phyloP scores from a whole-genome alignment of 35 echinoderm and acorn worm genomes.

The Holothuria glaberrima region DNA sequence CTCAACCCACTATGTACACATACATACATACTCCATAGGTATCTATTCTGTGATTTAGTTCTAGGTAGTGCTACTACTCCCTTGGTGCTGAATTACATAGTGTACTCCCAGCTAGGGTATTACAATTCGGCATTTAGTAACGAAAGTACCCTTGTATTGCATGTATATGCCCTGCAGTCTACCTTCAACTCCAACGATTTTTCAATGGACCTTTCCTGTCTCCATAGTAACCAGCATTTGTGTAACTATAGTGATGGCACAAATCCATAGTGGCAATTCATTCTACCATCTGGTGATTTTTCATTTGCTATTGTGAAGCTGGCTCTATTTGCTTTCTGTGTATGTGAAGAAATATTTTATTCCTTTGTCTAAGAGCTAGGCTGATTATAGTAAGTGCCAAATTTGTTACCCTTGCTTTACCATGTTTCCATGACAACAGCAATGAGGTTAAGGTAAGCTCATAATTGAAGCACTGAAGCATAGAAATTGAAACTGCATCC shows the following conservation, averaged over 20 bases:
- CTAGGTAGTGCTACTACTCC: too few relatives aligned
- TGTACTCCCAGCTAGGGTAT: too few relatives aligned
- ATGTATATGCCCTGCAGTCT: background rate
- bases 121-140: too few relatives aligned
- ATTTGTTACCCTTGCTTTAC: background rate
- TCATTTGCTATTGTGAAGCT: background rate
- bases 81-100: too few relatives aligned
- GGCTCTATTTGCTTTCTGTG: background rate
- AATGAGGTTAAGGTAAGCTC: background rate
- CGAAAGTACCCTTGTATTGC: too few relatives aligned
- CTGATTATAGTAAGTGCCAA: slow-evolving; percentile 16
- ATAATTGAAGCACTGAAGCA: slow-evolving; percentile 41
- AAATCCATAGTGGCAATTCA: slow-evolving; percentile 7
- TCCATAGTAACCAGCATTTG: slow-evolving; percentile 38
- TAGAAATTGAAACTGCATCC: slow-evolving; percentile 29
- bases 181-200: slow-evolving; percentile 25
- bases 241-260: slow-evolving; percentile 20
- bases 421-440: slow-evolving; percentile 4
- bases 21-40: too few relatives aligned
- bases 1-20: too few relatives aligned
- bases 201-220: slow-evolving; percentile 1
- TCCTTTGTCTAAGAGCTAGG: slow-evolving; percentile 7
- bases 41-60: too few relatives aligned
- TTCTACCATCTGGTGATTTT: slow-evolving; percentile 41
- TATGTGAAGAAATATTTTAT: slow-evolving; percentile 38